Percentiles rank a stretch among this genome's conserved stretches.
Conservation (phyloP, 1,140 invertebrate genomes). For the Lepidurus apus region DNA sequence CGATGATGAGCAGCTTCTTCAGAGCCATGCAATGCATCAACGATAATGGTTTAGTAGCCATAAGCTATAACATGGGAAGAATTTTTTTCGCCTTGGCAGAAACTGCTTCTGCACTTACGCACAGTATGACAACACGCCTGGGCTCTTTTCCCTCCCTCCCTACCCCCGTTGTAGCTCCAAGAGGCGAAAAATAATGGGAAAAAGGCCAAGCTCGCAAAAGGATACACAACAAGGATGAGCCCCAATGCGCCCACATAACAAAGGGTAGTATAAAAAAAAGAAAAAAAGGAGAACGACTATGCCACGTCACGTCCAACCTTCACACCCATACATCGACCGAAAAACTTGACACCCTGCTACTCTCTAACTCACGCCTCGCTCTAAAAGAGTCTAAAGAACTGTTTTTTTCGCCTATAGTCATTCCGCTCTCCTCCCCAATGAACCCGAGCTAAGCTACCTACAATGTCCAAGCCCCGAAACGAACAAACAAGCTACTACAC, state of each 20-base stretch:
- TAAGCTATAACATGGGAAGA: neutral
- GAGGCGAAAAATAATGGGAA: too few species aligned
- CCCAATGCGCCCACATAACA: neutral
- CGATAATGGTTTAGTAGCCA: neutral
- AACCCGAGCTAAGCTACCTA: too few species aligned
- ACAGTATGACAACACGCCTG: neutral
- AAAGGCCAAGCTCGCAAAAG: too few species aligned
- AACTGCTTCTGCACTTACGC: neutral
- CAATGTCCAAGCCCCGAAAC: too few species aligned
- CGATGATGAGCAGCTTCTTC: neutral
- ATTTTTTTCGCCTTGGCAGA: neutral
- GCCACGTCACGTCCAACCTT: conserved; percentile 12
- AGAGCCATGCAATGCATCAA: neutral
- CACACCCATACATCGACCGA: neutral
- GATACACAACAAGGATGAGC: neutral
- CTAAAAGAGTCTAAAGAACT: neutral
- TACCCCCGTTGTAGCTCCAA: too few species aligned
- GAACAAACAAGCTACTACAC: too few species aligned
- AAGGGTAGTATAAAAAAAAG: neutral
- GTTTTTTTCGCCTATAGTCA: too few species aligned
- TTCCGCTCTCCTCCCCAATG: too few species aligned
- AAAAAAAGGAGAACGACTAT: neutral
- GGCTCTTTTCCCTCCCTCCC: neutral
- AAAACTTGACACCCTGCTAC: neutral
- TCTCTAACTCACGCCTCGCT: neutral